Evolutionary conservation across 2,113 vertebrate genomes (phyloP), one percentile per base, ranked within the genome.

Genomic region (Podarcis muralis): DNA sequence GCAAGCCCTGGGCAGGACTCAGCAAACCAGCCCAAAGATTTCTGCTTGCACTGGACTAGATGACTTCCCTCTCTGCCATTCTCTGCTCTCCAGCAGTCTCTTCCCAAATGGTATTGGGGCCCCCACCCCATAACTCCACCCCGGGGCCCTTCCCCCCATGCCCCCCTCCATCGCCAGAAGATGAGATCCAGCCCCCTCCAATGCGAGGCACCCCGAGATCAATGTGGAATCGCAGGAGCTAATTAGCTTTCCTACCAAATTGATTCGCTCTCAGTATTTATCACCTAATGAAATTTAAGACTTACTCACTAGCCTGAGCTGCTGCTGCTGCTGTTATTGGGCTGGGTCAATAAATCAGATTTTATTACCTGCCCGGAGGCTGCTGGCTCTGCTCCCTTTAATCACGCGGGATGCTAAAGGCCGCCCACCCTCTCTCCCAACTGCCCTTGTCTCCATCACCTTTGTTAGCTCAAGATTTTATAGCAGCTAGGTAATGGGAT

Each of bases 161-260:
- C 65, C 66, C 4, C 53, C 86, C 2, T 2, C 16, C 6, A 0
- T 66, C 2, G 0, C 0, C 0, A 69, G 83, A 1, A 30, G 89
- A 66, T 37, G 77, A 90, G 86, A 82, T 6, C 91, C 37, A 4
- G 74, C 11, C 1, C 35, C n/a, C 86, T 53, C 86, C 1, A 12
- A 65, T 2, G 1, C 0, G 0, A 2, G 1, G 89, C 71, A 88
- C 43, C 37, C 18, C 0, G 74, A 87, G 94, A 92, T 94, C 90
- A 18, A 93, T 94, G 93, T 13, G 0, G 88, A 91, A 86, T 91
- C 92, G 79, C 20, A 71, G 88, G 0, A 75, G 94, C 93, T 96
- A 96, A 96, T 96, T 96, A 95, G 95, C 95, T 96, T 96, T 96
- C 90, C 95, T 95, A 95, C 95, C 95, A 95, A 96, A 96, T 95